Evolutionary conservation across 2,888 invertebrate genomes (phyloP).

Genomic region (Calameuta idolon): DNA sequence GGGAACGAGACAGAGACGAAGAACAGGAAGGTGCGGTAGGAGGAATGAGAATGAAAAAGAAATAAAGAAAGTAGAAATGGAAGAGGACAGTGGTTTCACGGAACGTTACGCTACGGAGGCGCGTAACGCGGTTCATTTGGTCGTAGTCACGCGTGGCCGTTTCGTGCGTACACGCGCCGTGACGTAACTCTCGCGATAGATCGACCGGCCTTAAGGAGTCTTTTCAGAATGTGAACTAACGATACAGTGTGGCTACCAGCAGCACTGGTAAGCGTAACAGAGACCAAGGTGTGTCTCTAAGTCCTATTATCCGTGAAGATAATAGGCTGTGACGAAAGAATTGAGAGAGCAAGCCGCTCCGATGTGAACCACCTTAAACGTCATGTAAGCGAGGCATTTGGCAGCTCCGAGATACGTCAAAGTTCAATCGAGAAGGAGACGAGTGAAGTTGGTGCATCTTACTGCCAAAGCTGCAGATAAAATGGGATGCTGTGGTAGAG

Average conservation of each 20-base stretch:
- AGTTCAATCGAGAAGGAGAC: constrained; percentile 39
- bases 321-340: constrained; percentile 37
- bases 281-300: background rate
- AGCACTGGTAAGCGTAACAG: background rate
- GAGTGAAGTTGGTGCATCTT: background rate
- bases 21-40: background rate
- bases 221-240: background rate
- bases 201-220: background rate
- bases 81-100: constrained; percentile 49
- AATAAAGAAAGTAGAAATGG: background rate
- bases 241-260: background rate
- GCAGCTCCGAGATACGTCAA: constrained; percentile 24
- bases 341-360: constrained; percentile 47
- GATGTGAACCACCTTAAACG: constrained; percentile 45
- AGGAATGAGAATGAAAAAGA: background rate
- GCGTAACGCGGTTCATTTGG: constrained; percentile 59
- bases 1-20: too few relatives aligned
- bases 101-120: constrained; percentile 43
- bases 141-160: constrained; percentile 52
- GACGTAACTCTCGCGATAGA: background rate
- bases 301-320: background rate
- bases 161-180: background rate
- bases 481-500: constrained; percentile 13
- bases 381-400: constrained; percentile 36
- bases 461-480: constrained; percentile 10